phyloP scores from a whole-genome alignment of 2,797 vertebrate genomes.

The Dicrostonyx torquatus region DNA sequence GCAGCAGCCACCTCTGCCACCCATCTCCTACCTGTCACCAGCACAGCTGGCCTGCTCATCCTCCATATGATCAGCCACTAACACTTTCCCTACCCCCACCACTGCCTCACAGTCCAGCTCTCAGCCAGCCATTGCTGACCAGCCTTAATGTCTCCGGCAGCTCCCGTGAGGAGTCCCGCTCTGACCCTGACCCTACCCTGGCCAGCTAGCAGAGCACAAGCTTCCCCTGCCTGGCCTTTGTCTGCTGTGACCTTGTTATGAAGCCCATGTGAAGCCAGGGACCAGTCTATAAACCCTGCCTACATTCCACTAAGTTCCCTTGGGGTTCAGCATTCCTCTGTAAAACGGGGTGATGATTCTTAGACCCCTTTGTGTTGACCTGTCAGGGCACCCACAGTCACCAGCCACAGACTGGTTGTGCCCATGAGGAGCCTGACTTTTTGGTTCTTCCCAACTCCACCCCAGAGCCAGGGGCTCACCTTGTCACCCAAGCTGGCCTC shows the following conservation, averaged over 20 bases:
- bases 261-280: background rate
- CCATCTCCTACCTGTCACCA: background rate
- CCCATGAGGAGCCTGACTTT: background rate
- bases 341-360: background rate
- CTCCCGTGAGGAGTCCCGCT: background rate
- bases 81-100: background rate
- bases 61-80: background rate
- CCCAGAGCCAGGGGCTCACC: background rate
- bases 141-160: background rate
- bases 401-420: background rate
- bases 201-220: background rate
- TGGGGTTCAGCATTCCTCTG: background rate
- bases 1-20: background rate
- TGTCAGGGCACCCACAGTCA: rapidly evolving
- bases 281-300: too few species aligned
- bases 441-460: background rate
- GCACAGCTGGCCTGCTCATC: background rate
- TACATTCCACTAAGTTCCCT: background rate
- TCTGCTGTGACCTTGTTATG: background rate
- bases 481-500: background rate
- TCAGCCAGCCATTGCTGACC: background rate
- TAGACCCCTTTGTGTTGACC: background rate
- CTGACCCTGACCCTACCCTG: background rate
- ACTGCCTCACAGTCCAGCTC: background rate
- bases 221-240: background rate